These are phyloP conservation scores for Heliconius ethilla DNA, from an alignment of 2,888 invertebrate genomes.

Conservation along the genomic window DNA sequence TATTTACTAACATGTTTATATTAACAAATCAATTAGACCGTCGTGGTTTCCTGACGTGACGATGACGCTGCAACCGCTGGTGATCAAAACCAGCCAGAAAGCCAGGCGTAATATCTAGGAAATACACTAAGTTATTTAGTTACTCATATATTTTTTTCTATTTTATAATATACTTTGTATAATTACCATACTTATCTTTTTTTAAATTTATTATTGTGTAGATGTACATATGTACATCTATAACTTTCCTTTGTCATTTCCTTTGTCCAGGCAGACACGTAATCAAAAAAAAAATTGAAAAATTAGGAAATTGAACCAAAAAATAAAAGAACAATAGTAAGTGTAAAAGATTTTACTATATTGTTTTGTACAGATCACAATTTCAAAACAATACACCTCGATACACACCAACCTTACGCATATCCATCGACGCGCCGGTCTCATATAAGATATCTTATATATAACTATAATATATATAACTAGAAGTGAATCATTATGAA, in stretches of 20 bases:
- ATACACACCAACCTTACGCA: slow-evolving; percentile 62
- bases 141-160: no score
- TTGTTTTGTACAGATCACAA: slow-evolving; percentile 72
- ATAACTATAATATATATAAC: slow-evolving; percentile 19
- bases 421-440: slow-evolving; percentile 51
- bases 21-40: no score
- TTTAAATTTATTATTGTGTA: no score
- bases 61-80: no score
- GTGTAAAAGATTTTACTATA: slow-evolving; percentile 78
- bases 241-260: background rate
- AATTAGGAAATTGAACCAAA: background rate
- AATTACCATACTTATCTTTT: no score
- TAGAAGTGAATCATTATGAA: slow-evolving; percentile 9
- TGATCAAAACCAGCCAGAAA: no score
- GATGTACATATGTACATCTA: no score
- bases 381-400: slow-evolving; percentile 76
- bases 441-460: slow-evolving; percentile 25
- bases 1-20: background rate
- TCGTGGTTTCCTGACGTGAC: no score
- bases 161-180: no score
- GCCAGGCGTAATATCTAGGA: no score
- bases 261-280: background rate
- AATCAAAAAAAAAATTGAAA: background rate
- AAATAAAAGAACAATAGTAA: slow-evolving; percentile 59
- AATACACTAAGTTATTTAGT: no score